Conservation (phyloP, 2,797 vertebrate genomes). For the Helicolenus hilgendorfi region DNA sequence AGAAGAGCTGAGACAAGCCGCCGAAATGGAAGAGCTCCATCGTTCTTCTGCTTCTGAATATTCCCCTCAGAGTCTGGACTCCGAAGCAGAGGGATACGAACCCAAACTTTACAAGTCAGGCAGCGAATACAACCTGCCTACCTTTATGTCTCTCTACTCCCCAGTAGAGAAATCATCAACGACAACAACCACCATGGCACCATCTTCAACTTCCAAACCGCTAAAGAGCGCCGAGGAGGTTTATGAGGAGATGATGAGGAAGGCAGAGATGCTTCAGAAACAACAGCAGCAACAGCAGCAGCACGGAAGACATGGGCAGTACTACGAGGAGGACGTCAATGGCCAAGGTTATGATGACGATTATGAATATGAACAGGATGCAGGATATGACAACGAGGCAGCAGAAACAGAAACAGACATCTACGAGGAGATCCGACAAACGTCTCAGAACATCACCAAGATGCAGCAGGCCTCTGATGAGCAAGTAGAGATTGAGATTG, state of each 20-base stretch:
- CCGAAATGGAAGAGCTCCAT: conserved; percentile 99
- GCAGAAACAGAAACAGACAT: conserved; percentile 90
- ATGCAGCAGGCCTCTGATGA: conserved; percentile 90
- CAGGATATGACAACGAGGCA: conserved; percentile 87
- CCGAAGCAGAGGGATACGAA: conserved; percentile 96
- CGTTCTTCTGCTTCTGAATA: conserved; percentile 99
- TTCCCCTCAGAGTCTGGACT: conserved; percentile 96
- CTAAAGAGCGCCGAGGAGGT: conserved; percentile 98
- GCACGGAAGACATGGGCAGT: conserved; percentile 79
- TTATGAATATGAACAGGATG: conserved; percentile 89
- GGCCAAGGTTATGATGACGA: conserved; percentile 93
- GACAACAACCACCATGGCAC: conserved; percentile 84
- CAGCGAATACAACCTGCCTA: conserved; percentile 98
- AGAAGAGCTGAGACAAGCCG: conserved; percentile 97
- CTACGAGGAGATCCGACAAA: conserved; percentile 96
- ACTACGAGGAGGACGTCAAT: conserved; percentile 87
- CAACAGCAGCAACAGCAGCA: conserved; percentile 87
- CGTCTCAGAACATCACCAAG: conserved; percentile 92
- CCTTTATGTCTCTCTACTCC: conserved; percentile 99
- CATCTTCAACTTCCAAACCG: conserved; percentile 92
- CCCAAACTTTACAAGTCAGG: conserved; percentile 97
- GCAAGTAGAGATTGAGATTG: conserved; percentile 89
- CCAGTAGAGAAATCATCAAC: conserved; percentile 93
- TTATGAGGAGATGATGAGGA: conserved; percentile 99
- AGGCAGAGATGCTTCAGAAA: conserved; percentile 97